phyloP scores from a whole-genome alignment of 2,797 vertebrate species.

The Ceryle rudis region DNA sequence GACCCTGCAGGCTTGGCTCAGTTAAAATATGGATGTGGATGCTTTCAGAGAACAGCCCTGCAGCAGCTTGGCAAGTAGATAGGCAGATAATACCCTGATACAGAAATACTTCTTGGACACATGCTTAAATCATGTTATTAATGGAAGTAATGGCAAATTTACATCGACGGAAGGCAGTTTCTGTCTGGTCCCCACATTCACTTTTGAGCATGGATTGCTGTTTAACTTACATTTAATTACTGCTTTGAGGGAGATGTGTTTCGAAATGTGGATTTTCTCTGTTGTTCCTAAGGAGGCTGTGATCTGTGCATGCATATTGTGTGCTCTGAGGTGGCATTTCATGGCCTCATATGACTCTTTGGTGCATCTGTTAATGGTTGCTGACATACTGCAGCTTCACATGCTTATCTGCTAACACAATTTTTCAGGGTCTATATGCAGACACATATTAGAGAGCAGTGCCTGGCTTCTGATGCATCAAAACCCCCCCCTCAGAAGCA shows the following conservation, averaged over 20 bases:
- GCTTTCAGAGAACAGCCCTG: neutral
- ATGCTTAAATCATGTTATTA: neutral
- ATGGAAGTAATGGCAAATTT: neutral
- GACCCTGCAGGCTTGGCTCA: neutral
- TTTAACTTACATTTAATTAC: neutral
- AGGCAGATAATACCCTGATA: neutral
- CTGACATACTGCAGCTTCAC: neutral
- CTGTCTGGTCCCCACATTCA: neutral
- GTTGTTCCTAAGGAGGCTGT: neutral
- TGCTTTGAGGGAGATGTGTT: neutral
- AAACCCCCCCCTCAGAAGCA: neutral
- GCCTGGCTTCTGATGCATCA: neutral
- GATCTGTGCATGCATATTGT: neutral
- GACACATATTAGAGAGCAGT: neutral
- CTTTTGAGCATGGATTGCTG: neutral
- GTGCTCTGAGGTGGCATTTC: neutral
- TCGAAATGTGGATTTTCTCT: neutral
- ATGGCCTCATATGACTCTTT: neutral
- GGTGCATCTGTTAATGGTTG: neutral
- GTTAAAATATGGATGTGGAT: neutral
- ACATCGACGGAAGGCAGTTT: neutral
- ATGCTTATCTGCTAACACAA: neutral
- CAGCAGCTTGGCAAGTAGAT: neutral
- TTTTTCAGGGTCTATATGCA: neutral
- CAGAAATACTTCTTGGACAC: neutral